A percentile compares a stretch with the other conserved stretches of the same genome.
These are phyloP conservation scores for Crioceris asparagi DNA, from an alignment of 2,888 invertebrate species.

Conservation along the genomic window DNA sequence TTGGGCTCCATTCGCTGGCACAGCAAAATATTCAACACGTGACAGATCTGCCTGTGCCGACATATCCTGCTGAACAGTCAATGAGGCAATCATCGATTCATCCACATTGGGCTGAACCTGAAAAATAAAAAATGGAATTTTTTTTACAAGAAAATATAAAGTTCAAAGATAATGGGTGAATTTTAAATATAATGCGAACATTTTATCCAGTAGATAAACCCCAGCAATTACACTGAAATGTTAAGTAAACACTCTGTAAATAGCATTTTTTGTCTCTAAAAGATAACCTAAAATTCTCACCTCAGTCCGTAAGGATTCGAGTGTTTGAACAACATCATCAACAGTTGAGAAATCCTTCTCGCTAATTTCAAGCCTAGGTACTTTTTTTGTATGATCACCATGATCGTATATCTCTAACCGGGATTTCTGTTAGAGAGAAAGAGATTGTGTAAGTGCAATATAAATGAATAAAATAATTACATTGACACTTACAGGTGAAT, in stretches of 20 bases:
- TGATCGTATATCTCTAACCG: conserved; percentile 32
- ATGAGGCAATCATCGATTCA: conserved; percentile 36
- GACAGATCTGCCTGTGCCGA: conserved; percentile 30
- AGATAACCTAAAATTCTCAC: too few relatives aligned
- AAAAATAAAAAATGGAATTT: too few relatives aligned
- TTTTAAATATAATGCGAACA: too few relatives aligned
- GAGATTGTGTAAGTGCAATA: not conserved
- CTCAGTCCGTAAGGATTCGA: conserved; percentile 45
- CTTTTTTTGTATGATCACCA: conserved; percentile 26
- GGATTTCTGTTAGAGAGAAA: conserved; percentile 27
- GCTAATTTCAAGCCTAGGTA: conserved; percentile 25
- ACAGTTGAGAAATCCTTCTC: conserved; percentile 33
- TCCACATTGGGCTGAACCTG: conserved; percentile 35
- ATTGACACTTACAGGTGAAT: conserved; percentile 28
- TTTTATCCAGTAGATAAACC: too few relatives aligned
- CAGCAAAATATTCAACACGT: conserved; percentile 40
- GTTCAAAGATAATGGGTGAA: too few relatives aligned
- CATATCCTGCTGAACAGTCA: conserved; percentile 35
- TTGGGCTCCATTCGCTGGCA: conserved; percentile 33
- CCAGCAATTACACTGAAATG: too few relatives aligned
- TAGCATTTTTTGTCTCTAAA: too few relatives aligned
- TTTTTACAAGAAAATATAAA: too few relatives aligned
- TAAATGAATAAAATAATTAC: not conserved
- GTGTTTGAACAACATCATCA: conserved; percentile 36
- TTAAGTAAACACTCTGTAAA: too few relatives aligned